Evolutionary conservation across 2,797 vertebrate genomes (phyloP).

Genomic region (Hybognathus amarus): DNA sequence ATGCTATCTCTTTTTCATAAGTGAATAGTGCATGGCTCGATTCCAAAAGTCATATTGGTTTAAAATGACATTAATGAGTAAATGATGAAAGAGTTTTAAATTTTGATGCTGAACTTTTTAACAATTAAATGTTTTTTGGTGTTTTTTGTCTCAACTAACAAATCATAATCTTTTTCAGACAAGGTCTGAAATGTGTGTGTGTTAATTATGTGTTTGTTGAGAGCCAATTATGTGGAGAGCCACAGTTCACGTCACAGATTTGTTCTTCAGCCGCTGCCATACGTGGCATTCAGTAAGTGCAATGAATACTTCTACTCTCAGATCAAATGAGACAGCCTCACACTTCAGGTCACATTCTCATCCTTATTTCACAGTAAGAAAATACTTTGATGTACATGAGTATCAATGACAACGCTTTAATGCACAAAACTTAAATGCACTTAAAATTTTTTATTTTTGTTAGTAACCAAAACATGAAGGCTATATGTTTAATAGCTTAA

Average conservation of each 20-base stretch:
- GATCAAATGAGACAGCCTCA: not conserved
- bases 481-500: not conserved
- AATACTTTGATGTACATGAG: not conserved
- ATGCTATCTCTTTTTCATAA: not conserved
- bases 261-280: constrained; percentile 66
- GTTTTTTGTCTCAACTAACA: not conserved
- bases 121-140: not conserved
- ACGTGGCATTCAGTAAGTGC: constrained; percentile 58
- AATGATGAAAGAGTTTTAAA: not conserved
- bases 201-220: constrained; percentile 61
- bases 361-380: not conserved
- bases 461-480: not conserved
- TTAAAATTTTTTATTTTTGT: not conserved
- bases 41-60: not conserved
- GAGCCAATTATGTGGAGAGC: constrained; percentile 61
- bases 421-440: not conserved
- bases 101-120: not conserved
- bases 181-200: constrained; percentile 49
- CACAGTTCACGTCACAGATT: constrained; percentile 66
- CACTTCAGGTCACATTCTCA: not conserved
- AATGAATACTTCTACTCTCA: constrained; percentile 65
- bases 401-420: not conserved
- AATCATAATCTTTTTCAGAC: constrained; percentile 17
- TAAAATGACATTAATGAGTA: not conserved
- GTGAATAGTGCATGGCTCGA: not conserved